Evolutionary conservation across 2,888 invertebrate genomes (phyloP).

Genomic region (Xiphydria camelus): DNA sequence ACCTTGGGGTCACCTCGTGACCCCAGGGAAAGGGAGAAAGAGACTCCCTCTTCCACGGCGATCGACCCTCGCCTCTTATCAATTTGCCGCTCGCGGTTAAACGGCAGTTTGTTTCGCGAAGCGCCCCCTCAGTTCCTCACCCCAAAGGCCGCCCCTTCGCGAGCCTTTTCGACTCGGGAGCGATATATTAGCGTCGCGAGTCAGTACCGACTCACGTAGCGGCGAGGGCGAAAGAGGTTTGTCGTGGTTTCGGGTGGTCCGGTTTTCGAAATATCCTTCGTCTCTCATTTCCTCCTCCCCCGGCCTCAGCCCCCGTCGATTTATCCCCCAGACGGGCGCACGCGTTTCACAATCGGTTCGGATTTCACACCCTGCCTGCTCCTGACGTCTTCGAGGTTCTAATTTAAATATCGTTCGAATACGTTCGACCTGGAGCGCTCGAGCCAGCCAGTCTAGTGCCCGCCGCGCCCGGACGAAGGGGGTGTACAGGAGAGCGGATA

Average conservation of each 20-base stretch:
- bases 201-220: no score
- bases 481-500: conserved; percentile 1
- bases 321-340: no score
- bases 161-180: conserved; percentile 18
- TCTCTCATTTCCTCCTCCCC: no score
- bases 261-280: no score
- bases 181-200: no score
- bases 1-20: no score
- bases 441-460: background rate
- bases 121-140: conserved; percentile 26
- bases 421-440: conserved; percentile 5
- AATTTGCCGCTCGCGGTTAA: background rate
- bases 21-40: no score
- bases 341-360: background rate
- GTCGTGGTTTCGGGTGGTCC: no score
- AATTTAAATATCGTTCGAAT: conserved; percentile 26
- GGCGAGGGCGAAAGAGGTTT: no score
- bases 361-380: conserved; percentile 2
- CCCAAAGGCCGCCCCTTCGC: conserved; percentile 11
- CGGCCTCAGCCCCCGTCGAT: background rate
- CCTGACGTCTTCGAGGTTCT: conserved; percentile 20
- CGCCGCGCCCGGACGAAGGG: conserved; percentile 10
- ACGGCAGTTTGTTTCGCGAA: conserved; percentile 26
- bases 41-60: no score
- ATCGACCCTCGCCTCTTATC: no score